Evolutionary conservation across 2,797 vertebrate species (phyloP).

Genomic region (Potorous gilbertii): DNA sequence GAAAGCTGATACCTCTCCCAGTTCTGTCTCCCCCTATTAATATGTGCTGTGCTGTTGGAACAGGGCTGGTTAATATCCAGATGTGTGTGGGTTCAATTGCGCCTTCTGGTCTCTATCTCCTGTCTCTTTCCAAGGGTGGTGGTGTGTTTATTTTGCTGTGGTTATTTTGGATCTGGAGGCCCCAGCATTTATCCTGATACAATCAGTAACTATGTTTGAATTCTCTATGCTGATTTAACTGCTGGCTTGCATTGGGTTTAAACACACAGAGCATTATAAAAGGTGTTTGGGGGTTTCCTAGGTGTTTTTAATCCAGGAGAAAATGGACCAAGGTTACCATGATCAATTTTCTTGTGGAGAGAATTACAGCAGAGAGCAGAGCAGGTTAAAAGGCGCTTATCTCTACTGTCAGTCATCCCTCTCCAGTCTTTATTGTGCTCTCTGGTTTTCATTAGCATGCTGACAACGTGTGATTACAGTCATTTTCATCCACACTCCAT

Average conservation of each 20-base stretch:
- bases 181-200: slow-evolving; percentile 60
- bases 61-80: slow-evolving; percentile 58
- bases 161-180: slow-evolving; percentile 68
- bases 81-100: slow-evolving; percentile 49
- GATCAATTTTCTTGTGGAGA: slow-evolving; percentile 70
- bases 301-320: slow-evolving; percentile 68
- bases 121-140: slow-evolving; percentile 55
- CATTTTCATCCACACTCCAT: slow-evolving; percentile 76
- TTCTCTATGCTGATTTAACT: slow-evolving; percentile 62
- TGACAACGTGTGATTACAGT: slow-evolving; percentile 76
- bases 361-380: slow-evolving; percentile 58
- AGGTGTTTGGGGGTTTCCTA: slow-evolving; percentile 65
- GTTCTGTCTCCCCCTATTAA: slow-evolving; percentile 30
- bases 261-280: slow-evolving; percentile 46
- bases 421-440: slow-evolving; percentile 69
- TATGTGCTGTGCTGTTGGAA: slow-evolving; percentile 31
- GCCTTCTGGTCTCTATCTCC: slow-evolving; percentile 48
- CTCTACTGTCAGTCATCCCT: slow-evolving; percentile 61
- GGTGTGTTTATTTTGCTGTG: slow-evolving; percentile 61
- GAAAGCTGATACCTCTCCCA: slow-evolving; percentile 25
- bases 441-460: slow-evolving; percentile 79
- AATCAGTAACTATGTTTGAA: slow-evolving; percentile 66
- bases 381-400: slow-evolving; percentile 69
- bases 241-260: slow-evolving; percentile 51
- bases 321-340: slow-evolving; percentile 46